Evolutionary conservation across 2,797 vertebrate genomes (phyloP).

Genomic region (Macropodus opercularis): DNA sequence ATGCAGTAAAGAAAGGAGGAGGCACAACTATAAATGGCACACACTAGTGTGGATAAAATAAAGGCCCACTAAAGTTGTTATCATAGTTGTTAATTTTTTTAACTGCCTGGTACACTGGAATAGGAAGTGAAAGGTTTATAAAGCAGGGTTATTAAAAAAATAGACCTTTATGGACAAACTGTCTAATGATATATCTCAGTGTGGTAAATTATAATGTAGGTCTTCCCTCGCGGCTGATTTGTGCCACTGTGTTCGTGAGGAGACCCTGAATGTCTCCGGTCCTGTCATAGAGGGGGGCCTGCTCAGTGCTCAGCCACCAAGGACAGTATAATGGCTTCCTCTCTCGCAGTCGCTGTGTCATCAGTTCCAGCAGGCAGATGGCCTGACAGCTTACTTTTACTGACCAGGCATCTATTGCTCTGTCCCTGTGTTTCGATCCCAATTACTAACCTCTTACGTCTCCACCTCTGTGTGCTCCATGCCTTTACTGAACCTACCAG

Average conservation of each 20-base stretch:
- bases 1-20: not conserved
- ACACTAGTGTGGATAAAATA: not conserved
- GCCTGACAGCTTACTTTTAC: constrained; percentile 63
- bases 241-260: constrained; percentile 27
- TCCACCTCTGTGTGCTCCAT: not conserved
- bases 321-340: constrained; percentile 69
- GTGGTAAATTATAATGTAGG: too few relatives aligned
- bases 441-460: not conserved
- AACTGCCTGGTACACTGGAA: too few relatives aligned
- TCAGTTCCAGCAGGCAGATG: constrained; percentile 65
- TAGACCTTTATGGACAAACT: too few relatives aligned
- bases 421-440: constrained; percentile 24
- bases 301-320: constrained; percentile 64
- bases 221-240: constrained; percentile 35
- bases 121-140: too few relatives aligned
- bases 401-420: constrained; percentile 53
- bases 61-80: not conserved
- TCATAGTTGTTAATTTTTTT: too few relatives aligned
- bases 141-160: too few relatives aligned
- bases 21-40: not conserved
- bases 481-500: constrained; percentile 22
- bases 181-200: too few relatives aligned
- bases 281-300: constrained; percentile 36
- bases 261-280: constrained; percentile 61
- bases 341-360: constrained; percentile 70